A percentile compares a stretch with the other conserved stretches of the same genome.
phyloP scores from a whole-genome alignment of 2,113 vertebrate genomes.

The Bettongia penicillata region DNA sequence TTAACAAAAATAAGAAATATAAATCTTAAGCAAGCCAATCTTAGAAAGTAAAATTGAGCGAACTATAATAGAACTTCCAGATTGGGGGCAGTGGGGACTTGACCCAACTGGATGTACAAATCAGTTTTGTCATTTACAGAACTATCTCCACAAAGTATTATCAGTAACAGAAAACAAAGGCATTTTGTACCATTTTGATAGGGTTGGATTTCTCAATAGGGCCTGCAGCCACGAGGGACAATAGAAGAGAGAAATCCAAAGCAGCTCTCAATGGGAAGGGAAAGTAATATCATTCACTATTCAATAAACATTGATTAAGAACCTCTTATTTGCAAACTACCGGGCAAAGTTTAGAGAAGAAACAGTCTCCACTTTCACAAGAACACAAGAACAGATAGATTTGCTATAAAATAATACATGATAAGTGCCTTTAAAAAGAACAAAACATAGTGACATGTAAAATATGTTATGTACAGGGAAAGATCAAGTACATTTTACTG shows the following conservation, averaged over 20 bases:
- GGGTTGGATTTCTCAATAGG: background rate
- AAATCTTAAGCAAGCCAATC: background rate
- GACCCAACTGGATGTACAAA: background rate
- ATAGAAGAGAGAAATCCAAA: background rate
- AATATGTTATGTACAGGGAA: background rate
- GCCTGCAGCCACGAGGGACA: background rate
- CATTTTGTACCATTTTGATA: background rate
- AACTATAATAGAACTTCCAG: background rate
- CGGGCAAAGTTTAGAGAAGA: background rate
- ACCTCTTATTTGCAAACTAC: background rate
- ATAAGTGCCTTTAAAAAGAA: background rate
- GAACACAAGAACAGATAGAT: background rate
- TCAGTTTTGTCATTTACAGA: background rate
- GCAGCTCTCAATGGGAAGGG: background rate
- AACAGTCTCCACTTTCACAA: background rate
- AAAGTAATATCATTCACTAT: background rate
- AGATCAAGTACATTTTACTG: background rate
- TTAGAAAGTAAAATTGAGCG: background rate
- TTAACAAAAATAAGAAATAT: background rate
- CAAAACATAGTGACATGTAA: background rate
- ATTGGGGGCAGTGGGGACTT: background rate
- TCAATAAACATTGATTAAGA: background rate
- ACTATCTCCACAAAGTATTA: background rate
- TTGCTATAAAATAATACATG: background rate
- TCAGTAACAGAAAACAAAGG: background rate